phyloP scores from a whole-genome alignment of 2,797 vertebrate species.

The Fringilla coelebs region DNA sequence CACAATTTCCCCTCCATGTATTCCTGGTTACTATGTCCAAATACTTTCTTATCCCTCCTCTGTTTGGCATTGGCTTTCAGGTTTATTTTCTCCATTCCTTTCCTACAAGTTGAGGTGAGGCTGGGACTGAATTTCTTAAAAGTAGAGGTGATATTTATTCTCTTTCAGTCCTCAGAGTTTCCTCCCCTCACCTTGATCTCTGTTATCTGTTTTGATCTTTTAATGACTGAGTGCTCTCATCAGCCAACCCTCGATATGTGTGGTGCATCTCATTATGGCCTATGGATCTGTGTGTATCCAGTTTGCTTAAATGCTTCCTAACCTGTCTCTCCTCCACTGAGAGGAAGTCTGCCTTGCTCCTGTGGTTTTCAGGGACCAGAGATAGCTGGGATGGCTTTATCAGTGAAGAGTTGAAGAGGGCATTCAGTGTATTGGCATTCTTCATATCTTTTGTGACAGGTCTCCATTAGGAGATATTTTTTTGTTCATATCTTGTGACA shows the following conservation, averaged over 20 bases:
- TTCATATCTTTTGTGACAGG: background rate
- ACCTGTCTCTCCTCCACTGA: background rate
- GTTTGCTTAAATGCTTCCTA: background rate
- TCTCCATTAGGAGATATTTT: background rate
- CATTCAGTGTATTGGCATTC: background rate
- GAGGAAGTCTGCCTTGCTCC: background rate
- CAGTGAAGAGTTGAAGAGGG: background rate
- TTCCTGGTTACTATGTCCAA: background rate
- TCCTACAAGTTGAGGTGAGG: rapidly evolving
- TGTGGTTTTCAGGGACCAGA: background rate
- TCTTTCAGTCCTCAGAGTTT: background rate
- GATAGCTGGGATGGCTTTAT: background rate
- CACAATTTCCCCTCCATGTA: background rate
- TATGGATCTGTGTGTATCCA: background rate
- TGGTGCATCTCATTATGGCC: background rate
- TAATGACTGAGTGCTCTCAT: background rate
- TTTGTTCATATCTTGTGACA: background rate
- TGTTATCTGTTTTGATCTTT: background rate
- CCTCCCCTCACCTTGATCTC: background rate
- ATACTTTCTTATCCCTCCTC: background rate
- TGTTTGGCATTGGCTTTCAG: background rate
- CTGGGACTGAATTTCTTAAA: background rate
- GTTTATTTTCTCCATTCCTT: background rate
- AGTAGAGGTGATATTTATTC: background rate
- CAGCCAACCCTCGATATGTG: background rate